Base-by-base conservation (phyloP, 2,113 vertebrate species). In the Phyllostomus hastatus region DNA sequence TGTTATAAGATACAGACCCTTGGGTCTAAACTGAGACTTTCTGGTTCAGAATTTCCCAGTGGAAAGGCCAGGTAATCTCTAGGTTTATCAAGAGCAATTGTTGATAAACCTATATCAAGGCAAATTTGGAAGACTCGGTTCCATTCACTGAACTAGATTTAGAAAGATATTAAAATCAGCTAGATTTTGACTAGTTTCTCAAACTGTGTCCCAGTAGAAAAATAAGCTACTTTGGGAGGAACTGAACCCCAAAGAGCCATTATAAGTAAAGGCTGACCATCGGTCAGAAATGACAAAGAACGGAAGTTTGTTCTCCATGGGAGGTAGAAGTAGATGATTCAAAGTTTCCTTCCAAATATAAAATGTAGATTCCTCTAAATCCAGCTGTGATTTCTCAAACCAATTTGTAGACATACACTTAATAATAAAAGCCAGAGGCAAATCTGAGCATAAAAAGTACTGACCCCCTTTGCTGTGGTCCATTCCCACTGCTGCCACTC, bases 311-410 rank as follows among this genome's bases (percentile, higher is more conserved):
- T 79, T 54, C 78, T 85, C 61, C 15, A 2, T 61, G 50, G 85
- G 95, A 94, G 61, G 33, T 35, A 94, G 50, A 95, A 69, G 38
- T 82, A 35, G 43, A 70, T 88, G 52, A 92, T 73, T 96, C 20
- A 92, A 28, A 48, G 11, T 84, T 95, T 92, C 69, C 75, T 94
- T 94, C 46, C 79, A 86, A 93, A 97, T 50, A 78, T 81, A 91
- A 97, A 89, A 84, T 82, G 70, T 54, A 91, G 78, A 91, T 59
- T 82, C 50, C 85, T 64, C 78, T 87, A 93, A 95, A 96, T 93
- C 91, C 78, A 97, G 92, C 78, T 92, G 73, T 95, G 85, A 81
- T 82, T 91, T 96, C 43, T 88, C 61, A 83, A 94, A 94, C 28
- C 85, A 96, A 72, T 96, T 95, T 97, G 50, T 88, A 89, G 75